These are phyloP conservation scores for Neria commutata DNA, from an alignment of 2,888 invertebrate genomes.

Conservation along the genomic window DNA sequence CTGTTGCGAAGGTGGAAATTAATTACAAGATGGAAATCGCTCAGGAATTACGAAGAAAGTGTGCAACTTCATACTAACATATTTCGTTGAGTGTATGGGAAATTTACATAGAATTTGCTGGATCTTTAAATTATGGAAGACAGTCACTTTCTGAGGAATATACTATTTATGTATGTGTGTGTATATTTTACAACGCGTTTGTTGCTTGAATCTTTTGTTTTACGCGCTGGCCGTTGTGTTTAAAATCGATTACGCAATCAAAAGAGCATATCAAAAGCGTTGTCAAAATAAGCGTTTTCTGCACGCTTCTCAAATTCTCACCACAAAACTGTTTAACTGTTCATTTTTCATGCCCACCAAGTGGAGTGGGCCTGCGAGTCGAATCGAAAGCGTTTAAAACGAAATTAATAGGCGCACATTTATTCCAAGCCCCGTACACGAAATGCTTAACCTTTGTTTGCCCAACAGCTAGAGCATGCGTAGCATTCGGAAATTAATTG, in stretches of 20 bases:
- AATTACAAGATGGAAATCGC: neutral
- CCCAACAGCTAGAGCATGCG: neutral
- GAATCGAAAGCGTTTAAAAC: neutral
- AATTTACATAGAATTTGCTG: too few relatives aligned
- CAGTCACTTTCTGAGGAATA: neutral
- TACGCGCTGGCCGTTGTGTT: too few relatives aligned
- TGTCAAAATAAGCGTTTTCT: neutral
- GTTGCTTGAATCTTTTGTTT: constrained; percentile 7
- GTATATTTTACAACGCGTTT: neutral
- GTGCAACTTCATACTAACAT: neutral
- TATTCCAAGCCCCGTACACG: neutral
- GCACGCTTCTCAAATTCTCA: neutral
- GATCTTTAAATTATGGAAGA: too few relatives aligned
- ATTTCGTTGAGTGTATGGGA: neutral
- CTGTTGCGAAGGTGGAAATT: neutral
- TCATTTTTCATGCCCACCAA: neutral
- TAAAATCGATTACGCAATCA: neutral
- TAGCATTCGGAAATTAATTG: neutral
- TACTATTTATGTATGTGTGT: neutral
- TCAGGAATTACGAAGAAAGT: neutral
- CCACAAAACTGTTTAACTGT: too few relatives aligned
- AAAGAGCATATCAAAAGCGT: neutral
- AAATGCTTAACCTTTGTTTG: neutral
- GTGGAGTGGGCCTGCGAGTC: neutral
- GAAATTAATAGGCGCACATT: neutral